These are phyloP conservation scores for Coremacera marginata DNA, from an alignment of 2,888 invertebrate species.

Conservation along the genomic window DNA sequence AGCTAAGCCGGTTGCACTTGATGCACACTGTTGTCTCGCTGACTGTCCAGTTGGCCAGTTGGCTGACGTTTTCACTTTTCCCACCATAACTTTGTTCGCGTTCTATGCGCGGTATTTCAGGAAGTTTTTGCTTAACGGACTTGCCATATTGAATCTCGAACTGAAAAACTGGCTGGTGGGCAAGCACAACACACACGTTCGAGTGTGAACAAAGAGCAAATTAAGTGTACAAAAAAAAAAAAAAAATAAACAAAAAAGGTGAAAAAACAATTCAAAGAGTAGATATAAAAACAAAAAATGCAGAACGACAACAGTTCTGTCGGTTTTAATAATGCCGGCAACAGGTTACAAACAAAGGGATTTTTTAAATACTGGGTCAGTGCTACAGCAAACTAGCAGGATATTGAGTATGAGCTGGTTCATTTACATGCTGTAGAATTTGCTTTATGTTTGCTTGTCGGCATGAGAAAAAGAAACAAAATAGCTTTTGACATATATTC, in stretches of 20 bases:
- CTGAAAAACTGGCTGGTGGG: too few relatives aligned
- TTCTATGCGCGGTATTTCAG: too few relatives aligned
- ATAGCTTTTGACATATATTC: too few relatives aligned
- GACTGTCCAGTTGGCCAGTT: neutral
- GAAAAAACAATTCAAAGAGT: neutral
- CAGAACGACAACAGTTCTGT: neutral
- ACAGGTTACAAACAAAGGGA: slow-evolving; percentile 31
- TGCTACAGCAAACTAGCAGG: neutral
- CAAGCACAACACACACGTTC: too few relatives aligned
- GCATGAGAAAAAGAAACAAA: too few relatives aligned
- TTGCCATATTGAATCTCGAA: too few relatives aligned
- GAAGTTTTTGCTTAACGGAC: too few relatives aligned
- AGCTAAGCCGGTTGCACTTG: neutral
- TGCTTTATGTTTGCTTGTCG: too few relatives aligned
- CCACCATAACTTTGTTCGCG: too few relatives aligned
- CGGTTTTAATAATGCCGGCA: neutral
- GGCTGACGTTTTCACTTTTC: slow-evolving; percentile 1
- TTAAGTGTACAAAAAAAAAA: neutral
- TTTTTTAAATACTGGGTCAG: slow-evolving; percentile 34
- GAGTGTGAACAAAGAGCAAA: too few relatives aligned
- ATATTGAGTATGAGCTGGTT: neutral
- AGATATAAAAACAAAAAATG: neutral
- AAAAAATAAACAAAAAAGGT: neutral
- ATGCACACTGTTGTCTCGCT: neutral
- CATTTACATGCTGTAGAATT: too few relatives aligned